Percentiles rank a stretch among this genome's conserved stretches.
phyloP scores from a whole-genome alignment of 35 echinoderm and acorn worm species.

The Ptychodera flava region DNA sequence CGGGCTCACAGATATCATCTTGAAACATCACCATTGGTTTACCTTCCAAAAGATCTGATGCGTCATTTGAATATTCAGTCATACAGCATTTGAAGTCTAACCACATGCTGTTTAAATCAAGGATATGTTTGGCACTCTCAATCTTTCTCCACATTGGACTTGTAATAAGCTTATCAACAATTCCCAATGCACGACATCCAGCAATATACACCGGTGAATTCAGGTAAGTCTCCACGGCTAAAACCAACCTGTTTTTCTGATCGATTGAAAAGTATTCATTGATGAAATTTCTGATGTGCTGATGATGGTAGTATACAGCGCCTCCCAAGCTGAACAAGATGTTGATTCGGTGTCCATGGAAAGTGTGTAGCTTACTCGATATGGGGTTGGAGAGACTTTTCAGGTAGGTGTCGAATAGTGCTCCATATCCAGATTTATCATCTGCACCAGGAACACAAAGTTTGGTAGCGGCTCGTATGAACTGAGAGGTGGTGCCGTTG shows the following conservation, averaged over 20 bases:
- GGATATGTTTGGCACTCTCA: conserved; percentile 38
- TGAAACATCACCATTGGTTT: neutral
- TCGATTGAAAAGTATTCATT: conserved; percentile 15
- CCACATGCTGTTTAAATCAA: conserved; percentile 29
- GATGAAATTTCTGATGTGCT: conserved; percentile 38
- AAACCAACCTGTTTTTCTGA: conserved; percentile 29
- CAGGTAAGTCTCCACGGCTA: conserved; percentile 27
- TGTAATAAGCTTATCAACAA: conserved; percentile 43
- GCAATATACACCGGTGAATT: conserved; percentile 15
- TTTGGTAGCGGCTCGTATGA: neutral
- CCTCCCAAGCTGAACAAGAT: conserved; percentile 46
- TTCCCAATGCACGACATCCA: conserved; percentile 37
- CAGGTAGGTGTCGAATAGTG: neutral
- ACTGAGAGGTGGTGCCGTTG: neutral
- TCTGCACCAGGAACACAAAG: neutral
- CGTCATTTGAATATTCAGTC: conserved; percentile 25
- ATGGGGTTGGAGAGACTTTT: neutral
- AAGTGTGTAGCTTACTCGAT: neutral
- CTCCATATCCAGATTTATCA: neutral
- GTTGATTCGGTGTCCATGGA: conserved; percentile 34
- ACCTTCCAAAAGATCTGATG: conserved; percentile 14
- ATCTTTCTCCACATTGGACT: conserved; percentile 44
- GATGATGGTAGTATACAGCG: conserved; percentile 24
- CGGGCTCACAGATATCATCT: neutral
- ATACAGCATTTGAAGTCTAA: conserved; percentile 12